phyloP scores from a whole-genome alignment of 2,797 vertebrate genomes.

The Sebastes iracundus region DNA sequence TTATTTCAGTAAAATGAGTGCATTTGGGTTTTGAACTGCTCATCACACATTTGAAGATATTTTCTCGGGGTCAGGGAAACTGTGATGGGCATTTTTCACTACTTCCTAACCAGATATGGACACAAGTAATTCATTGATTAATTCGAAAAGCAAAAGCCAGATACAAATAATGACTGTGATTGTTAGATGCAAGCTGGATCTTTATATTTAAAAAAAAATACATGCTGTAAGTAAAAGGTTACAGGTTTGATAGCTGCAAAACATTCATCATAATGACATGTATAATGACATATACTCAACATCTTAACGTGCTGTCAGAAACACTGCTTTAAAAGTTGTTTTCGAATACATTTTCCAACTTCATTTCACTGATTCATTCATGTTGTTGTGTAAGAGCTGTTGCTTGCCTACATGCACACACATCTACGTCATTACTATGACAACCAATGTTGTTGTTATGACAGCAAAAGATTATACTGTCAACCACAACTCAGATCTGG shows the following conservation, averaged over 20 bases:
- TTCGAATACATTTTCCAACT: not conserved
- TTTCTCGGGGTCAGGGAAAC: too few species aligned
- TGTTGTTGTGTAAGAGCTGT: not conserved
- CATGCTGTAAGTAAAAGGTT: not conserved
- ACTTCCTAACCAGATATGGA: not conserved
- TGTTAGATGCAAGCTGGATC: not conserved
- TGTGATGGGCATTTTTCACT: not conserved
- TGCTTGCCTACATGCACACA: not conserved
- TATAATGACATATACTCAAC: not conserved
- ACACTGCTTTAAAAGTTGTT: not conserved
- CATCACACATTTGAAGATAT: not conserved
- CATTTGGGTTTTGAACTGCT: not conserved
- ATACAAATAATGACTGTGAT: not conserved
- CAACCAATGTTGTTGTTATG: not conserved
- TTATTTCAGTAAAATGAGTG: not conserved
- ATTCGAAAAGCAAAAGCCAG: not conserved
- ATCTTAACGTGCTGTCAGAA: not conserved
- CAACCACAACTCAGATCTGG: constrained; percentile 4
- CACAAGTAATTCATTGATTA: constrained; percentile 1
- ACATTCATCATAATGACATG: not conserved
- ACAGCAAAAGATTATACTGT: constrained; percentile 7
- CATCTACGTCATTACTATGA: constrained; percentile 1
- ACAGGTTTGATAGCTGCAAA: constrained; percentile 11
- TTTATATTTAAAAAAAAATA: not conserved
- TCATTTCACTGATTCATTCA: not conserved